Conservation (phyloP, 30 jellyfish, hydroid and myxozoan genomes). For the Pelagia noctiluca region DNA sequence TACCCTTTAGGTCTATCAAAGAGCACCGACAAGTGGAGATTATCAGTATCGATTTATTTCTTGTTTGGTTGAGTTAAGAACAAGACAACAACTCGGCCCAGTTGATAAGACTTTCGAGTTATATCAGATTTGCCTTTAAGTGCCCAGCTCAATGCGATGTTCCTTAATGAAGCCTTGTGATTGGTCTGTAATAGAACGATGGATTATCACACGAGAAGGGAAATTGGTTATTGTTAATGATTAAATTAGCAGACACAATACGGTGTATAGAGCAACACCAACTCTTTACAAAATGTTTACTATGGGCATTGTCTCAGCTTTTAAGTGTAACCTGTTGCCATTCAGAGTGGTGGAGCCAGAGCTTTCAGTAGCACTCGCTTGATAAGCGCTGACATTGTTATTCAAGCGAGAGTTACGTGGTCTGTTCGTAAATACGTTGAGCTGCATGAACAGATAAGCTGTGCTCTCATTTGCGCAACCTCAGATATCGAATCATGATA, state of each 20-base stretch:
- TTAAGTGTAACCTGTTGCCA: conserved; percentile 67
- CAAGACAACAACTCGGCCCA: too few relatives aligned
- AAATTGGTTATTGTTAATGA: conserved; percentile 37
- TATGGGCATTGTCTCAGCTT: conserved; percentile 40
- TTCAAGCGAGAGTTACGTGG: not conserved
- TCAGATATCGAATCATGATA: too few relatives aligned
- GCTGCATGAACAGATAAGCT: too few relatives aligned
- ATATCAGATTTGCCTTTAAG: not conserved
- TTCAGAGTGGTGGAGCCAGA: conserved; percentile 55
- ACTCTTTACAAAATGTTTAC: conserved; percentile 30
- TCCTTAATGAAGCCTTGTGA: conserved; percentile 29
- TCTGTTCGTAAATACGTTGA: too few relatives aligned
- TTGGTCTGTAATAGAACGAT: conserved; percentile 50
- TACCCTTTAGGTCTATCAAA: too few relatives aligned
- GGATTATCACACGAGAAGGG: conserved; percentile 16
- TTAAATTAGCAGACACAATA: conserved; percentile 32
- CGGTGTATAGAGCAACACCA: conserved; percentile 46
- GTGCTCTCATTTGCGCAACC: too few relatives aligned
- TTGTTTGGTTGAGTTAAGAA: too few relatives aligned
- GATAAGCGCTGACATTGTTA: not conserved
- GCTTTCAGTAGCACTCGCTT: conserved; percentile 46
- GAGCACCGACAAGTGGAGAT: too few relatives aligned
- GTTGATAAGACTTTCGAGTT: too few relatives aligned
- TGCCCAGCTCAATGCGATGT: conserved; percentile 1
- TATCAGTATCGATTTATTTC: too few relatives aligned